These are phyloP conservation scores for Margarornis squamiger DNA, from an alignment of 2,797 vertebrate species.

Conservation along the genomic window DNA sequence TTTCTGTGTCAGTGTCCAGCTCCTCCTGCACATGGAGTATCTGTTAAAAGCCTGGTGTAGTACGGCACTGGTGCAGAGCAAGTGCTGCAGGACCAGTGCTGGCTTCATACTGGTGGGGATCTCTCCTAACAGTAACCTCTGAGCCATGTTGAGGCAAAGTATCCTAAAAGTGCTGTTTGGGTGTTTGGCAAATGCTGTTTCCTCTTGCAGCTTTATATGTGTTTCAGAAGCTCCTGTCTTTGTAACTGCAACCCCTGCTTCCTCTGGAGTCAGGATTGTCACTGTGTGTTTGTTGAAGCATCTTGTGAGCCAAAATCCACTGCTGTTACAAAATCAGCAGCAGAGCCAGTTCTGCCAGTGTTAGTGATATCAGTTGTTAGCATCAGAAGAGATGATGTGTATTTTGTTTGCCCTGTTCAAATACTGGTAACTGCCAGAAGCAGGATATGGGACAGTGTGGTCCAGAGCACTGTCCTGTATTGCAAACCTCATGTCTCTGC, in stretches of 20 bases:
- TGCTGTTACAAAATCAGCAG: conserved; percentile 9
- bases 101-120: neutral
- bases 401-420: neutral
- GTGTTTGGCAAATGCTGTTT: neutral
- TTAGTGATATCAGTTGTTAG: accelerated
- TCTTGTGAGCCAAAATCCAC: neutral
- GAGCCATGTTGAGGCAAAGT: accelerated
- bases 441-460: neutral
- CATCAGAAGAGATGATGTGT: neutral
- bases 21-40: accelerated
- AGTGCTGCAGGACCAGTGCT: accelerated
- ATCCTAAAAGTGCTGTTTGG: neutral
- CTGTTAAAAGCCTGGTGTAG: neutral
- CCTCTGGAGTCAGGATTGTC: neutral
- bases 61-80: accelerated
- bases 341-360: neutral
- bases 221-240: neutral
- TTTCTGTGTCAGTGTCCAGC: neutral
- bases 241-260: neutral
- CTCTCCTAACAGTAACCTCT: neutral
- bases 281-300: neutral
- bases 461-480: neutral
- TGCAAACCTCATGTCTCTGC: neutral
- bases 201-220: accelerated
- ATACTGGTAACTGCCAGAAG: neutral